Percentiles rank a stretch among this genome's conserved stretches.
phyloP scores from a whole-genome alignment of 2,797 vertebrate genomes.

The Rhinoraja longicauda region DNA sequence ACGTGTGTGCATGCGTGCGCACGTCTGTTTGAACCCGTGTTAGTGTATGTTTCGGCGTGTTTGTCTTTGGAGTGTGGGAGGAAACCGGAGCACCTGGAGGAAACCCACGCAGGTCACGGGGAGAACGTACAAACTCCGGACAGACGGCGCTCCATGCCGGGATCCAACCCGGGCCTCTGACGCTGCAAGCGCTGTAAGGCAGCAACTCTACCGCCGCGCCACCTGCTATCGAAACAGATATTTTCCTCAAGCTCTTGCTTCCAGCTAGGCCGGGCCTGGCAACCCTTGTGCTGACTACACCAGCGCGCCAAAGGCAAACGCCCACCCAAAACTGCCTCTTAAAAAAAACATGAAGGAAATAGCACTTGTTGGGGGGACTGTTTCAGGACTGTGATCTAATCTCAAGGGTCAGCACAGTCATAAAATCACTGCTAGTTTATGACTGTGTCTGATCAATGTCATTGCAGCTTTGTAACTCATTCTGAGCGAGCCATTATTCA shows the following conservation, averaged over 20 bases:
- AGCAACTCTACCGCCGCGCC: no score
- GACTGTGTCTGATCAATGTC: not conserved
- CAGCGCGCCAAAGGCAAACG: not conserved
- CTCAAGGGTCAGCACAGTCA: not conserved
- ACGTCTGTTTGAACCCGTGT: no score
- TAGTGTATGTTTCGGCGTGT: no score
- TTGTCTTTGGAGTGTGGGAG: no score
- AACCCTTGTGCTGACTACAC: not conserved
- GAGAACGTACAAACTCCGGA: no score
- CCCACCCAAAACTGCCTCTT: not conserved
- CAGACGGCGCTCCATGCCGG: no score
- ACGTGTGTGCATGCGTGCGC: no score
- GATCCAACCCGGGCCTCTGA: no score
- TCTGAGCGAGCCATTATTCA: not conserved
- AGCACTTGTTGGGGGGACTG: not conserved
- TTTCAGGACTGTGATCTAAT: not conserved
- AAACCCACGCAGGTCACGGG: no score
- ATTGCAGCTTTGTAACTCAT: conserved; percentile 13
- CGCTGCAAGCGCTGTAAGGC: no score
- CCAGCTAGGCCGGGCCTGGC: not conserved
- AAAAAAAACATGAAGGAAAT: not conserved
- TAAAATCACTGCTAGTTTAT: conserved; percentile 16
- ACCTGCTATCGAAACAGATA: no score
- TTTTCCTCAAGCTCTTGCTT: not conserved
- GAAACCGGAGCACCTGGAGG: no score